These are phyloP conservation scores for Toxotes lorentzi DNA, from an alignment of 2,797 vertebrate species.

Conservation along the genomic window DNA sequence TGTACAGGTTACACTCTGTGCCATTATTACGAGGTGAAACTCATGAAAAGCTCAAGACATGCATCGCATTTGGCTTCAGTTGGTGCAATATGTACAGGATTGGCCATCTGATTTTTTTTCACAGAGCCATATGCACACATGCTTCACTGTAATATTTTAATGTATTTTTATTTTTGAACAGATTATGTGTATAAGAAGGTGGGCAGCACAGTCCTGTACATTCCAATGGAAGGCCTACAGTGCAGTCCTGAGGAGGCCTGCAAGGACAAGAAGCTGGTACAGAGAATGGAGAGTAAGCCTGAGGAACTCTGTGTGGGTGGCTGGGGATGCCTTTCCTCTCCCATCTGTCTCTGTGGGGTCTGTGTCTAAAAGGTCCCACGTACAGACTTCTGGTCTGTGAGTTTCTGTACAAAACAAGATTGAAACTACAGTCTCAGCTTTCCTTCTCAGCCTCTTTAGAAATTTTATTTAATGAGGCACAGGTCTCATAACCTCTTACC, in stretches of 20 bases:
- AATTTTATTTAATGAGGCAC: not conserved
- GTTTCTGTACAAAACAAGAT: not conserved
- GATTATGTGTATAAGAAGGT: conserved; percentile 85
- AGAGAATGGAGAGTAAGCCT: conserved; percentile 91
- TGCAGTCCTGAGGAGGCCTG: conserved; percentile 78
- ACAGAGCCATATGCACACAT: not conserved
- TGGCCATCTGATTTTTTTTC: not conserved
- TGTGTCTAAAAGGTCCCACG: conserved; percentile 14
- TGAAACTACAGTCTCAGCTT: not conserved
- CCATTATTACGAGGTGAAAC: not conserved
- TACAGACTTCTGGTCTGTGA: conserved; percentile 1
- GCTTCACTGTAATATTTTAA: not conserved
- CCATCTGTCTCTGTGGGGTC: not conserved
- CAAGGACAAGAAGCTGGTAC: conserved; percentile 88
- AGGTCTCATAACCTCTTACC: not conserved
- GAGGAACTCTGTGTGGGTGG: not conserved
- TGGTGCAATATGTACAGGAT: not conserved
- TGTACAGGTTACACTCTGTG: not conserved
- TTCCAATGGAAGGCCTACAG: conserved; percentile 87
- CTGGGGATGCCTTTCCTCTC: not conserved
- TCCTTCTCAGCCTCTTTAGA: not conserved
- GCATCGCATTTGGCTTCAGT: not conserved
- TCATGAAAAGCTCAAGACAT: not conserved
- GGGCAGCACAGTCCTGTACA: conserved; percentile 88
- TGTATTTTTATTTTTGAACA: conserved; percentile 57